Conservation (phyloP, 2,888 invertebrate genomes). For the Drosophila mulleri region DNA sequence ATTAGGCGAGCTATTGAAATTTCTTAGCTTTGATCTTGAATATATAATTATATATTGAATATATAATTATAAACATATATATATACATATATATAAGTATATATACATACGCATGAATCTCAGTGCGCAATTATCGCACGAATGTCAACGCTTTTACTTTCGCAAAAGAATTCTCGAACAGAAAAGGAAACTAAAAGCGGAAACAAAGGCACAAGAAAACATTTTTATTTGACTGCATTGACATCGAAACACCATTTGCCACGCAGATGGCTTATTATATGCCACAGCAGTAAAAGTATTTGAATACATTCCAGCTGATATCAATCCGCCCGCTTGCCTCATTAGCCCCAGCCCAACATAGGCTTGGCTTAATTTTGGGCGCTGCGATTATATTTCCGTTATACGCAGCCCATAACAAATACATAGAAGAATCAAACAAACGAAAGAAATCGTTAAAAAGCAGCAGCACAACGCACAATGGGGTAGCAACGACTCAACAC, state of each 20-base stretch:
- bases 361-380: constrained; percentile 38
- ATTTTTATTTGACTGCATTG: constrained; percentile 51
- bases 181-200: constrained; percentile 41
- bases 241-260: constrained; percentile 73
- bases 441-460: constrained; percentile 26
- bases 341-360: neutral
- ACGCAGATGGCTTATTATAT: constrained; percentile 62
- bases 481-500: neutral
- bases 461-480: constrained; percentile 2
- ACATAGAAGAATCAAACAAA: constrained; percentile 27
- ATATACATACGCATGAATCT: constrained; percentile 11
- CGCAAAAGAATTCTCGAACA: constrained; percentile 8
- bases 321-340: neutral
- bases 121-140: constrained; percentile 60
- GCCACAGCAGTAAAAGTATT: constrained; percentile 51
- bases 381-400: constrained; percentile 61
- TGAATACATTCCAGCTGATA: constrained; percentile 39
- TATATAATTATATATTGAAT: constrained; percentile 50
- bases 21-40: constrained; percentile 59
- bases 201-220: constrained; percentile 56
- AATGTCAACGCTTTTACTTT: constrained; percentile 61
- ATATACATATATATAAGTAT: constrained; percentile 21
- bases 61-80: constrained; percentile 30
- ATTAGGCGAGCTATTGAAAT: constrained; percentile 47
- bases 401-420: constrained; percentile 51